These are phyloP conservation scores for Nasonia giraulti DNA, from an alignment of 1,140 invertebrate genomes.

Conservation along the genomic window DNA sequence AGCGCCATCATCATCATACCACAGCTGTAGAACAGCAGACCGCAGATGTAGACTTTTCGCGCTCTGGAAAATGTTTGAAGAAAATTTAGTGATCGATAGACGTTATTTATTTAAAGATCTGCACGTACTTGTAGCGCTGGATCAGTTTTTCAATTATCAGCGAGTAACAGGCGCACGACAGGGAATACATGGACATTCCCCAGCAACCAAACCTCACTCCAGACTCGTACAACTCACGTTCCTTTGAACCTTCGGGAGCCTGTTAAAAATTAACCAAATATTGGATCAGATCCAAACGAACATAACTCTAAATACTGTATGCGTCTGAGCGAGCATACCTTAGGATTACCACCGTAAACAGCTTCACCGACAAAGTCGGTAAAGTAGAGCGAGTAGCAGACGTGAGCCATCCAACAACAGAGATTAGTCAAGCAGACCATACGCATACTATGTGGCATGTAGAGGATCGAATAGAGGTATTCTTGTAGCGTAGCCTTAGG, in stretches of 20 bases:
- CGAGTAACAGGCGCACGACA: conserved; percentile 95
- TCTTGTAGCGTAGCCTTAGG: conserved; percentile 78
- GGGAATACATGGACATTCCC: conserved; percentile 97
- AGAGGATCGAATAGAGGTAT: conserved; percentile 91
- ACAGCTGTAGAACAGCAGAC: conserved; percentile 90
- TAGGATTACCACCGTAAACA: conserved; percentile 94
- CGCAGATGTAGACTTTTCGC: conserved; percentile 90
- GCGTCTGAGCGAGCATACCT: conserved; percentile 70
- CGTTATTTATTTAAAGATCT: not conserved
- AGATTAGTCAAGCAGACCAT: conserved; percentile 95
- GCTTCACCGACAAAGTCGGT: conserved; percentile 98
- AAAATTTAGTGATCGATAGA: not conserved
- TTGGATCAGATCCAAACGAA: no score
- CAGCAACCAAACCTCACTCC: conserved; percentile 96
- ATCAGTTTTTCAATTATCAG: conserved; percentile 92
- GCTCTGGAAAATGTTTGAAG: conserved; percentile 77
- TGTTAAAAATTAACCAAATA: conserved; percentile 63
- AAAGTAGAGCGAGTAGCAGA: conserved; percentile 97
- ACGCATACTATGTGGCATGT: conserved; percentile 90
- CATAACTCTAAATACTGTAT: no score
- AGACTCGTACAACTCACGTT: conserved; percentile 85
- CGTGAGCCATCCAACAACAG: conserved; percentile 98
- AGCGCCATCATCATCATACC: conserved; percentile 94
- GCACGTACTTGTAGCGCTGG: conserved; percentile 83
- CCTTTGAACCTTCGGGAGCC: conserved; percentile 80